Percentiles rank a stretch among this genome's conserved stretches.
These are phyloP conservation scores for Agonopterix subpropinquella DNA, from an alignment of 2,888 invertebrate species.

Conservation along the genomic window DNA sequence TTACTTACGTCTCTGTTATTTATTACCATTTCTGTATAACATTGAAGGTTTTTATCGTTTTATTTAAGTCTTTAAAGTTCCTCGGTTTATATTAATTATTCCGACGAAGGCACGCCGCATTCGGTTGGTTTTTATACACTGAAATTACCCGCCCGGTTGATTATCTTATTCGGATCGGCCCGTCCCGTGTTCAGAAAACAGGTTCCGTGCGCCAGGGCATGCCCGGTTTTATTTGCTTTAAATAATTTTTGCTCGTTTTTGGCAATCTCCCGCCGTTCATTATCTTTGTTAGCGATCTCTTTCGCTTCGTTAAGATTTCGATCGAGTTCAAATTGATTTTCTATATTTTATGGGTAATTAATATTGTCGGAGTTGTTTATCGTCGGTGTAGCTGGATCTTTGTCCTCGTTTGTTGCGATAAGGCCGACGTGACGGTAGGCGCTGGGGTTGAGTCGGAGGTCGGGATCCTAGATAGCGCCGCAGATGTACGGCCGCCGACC, in stretches of 20 bases:
- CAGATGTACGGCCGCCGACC: slow-evolving; percentile 58
- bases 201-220: slow-evolving; percentile 53
- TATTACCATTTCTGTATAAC: slow-evolving; percentile 9
- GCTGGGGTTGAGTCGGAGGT: slow-evolving; percentile 56
- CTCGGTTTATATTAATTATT: slow-evolving; percentile 57
- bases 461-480: slow-evolving; percentile 54
- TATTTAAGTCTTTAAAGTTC: slow-evolving; percentile 27
- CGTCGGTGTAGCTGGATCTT: slow-evolving; percentile 47
- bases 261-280: slow-evolving; percentile 59
- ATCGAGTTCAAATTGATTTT: slow-evolving; percentile 58
- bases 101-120: slow-evolving; percentile 40
- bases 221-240: slow-evolving; percentile 70
- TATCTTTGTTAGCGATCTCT: slow-evolving; percentile 67
- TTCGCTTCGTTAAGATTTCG: slow-evolving; percentile 64
- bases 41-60: slow-evolving; percentile 18
- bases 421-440: slow-evolving; percentile 48
- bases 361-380: slow-evolving; percentile 49
- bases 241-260: slow-evolving; percentile 68
- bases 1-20: slow-evolving; percentile 6
- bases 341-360: slow-evolving; percentile 38
- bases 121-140: slow-evolving; percentile 49
- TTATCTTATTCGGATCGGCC: slow-evolving; percentile 66
- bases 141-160: slow-evolving; percentile 62
- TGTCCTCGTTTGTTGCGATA: slow-evolving; percentile 67
- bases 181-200: slow-evolving; percentile 41